These are phyloP conservation scores for Morpho achilles DNA, from an alignment of 2,888 invertebrate genomes.

Conservation along the genomic window DNA sequence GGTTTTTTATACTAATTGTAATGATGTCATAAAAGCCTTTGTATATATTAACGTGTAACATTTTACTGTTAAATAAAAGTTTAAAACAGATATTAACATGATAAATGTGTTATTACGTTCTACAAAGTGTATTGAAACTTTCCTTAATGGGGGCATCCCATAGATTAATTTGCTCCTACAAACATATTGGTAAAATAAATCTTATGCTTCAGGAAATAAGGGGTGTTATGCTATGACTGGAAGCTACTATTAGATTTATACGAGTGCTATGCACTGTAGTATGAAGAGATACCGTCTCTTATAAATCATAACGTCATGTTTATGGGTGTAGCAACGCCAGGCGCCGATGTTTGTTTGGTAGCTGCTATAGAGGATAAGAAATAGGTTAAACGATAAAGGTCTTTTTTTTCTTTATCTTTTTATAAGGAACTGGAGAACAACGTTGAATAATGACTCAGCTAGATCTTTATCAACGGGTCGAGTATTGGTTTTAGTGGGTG, in stretches of 20 bases:
- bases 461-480: not conserved
- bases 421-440: not conserved
- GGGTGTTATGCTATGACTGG: not conserved
- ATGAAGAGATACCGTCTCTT: conserved; percentile 12
- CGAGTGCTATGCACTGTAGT: conserved; percentile 10
- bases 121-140: conserved; percentile 9
- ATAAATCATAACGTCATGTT: conserved; percentile 29
- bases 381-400: conserved; percentile 16
- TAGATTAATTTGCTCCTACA: not conserved
- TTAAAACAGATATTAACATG: conserved; percentile 3
- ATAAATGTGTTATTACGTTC: conserved; percentile 7
- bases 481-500: no score
- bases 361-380: conserved; percentile 11
- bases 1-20: no score
- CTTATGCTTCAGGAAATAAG: not conserved
- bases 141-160: conserved; percentile 1
- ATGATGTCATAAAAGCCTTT: no score
- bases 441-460: not conserved
- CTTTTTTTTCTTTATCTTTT: conserved; percentile 3
- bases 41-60: no score
- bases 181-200: not conserved
- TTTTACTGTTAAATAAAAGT: conserved; percentile 1
- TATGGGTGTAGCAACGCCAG: conserved; percentile 21
- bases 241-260: conserved; percentile 4
- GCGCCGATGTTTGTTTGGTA: conserved; percentile 26